phyloP scores from a whole-genome alignment of 2,113 vertebrate species.

The Amblyornis subalaris region DNA sequence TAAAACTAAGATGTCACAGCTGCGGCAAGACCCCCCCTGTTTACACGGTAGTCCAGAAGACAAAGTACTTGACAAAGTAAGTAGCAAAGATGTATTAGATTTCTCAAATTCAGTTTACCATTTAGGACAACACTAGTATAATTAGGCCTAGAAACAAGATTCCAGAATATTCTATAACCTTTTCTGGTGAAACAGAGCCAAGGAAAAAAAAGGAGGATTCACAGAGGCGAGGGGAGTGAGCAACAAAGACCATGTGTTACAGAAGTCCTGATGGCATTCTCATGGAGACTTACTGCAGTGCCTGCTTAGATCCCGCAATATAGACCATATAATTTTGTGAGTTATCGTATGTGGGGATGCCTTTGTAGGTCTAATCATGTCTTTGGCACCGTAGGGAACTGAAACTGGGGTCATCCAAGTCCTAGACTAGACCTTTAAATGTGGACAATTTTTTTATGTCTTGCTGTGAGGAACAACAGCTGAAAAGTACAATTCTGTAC shows the following conservation, averaged over 20 bases:
- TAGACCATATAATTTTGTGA: not conserved
- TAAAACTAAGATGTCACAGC: not conserved
- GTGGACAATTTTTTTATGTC: not conserved
- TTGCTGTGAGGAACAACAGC: not conserved
- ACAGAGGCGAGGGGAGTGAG: not conserved
- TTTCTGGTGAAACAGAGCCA: not conserved
- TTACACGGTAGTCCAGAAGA: not conserved
- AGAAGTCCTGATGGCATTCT: not conserved
- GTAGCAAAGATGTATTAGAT: not conserved
- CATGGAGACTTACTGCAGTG: not conserved
- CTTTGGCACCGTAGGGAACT: not conserved
- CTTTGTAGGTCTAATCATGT: not conserved
- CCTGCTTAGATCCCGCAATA: not conserved
- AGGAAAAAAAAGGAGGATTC: not conserved
- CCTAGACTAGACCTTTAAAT: not conserved
- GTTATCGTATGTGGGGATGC: not conserved
- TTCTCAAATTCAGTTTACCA: not conserved
- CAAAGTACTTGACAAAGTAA: not conserved
- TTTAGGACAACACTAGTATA: not conserved
- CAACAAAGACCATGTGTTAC: fast-evolving
- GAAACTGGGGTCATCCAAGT: not conserved
- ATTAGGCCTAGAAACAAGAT: not conserved
- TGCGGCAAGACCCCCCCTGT: not conserved
- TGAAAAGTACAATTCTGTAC: not conserved
- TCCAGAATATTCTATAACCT: not conserved